Evolutionary conservation across 2,113 vertebrate genomes (phyloP), one percentile per base, ranked within the genome.

Genomic region (Pantherophis guttatus): DNA sequence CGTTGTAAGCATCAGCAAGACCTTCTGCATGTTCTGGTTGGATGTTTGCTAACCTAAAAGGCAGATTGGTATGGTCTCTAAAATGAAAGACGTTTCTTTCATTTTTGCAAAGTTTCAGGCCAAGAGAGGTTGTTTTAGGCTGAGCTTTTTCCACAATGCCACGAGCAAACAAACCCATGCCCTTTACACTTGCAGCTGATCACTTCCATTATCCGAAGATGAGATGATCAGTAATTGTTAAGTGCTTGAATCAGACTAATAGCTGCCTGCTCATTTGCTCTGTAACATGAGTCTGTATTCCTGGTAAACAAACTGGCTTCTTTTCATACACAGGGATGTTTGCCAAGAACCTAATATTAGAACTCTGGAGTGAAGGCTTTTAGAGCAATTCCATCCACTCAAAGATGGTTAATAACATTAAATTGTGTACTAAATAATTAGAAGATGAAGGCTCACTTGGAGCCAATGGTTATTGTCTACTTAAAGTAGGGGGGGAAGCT

Each of bases 191-290:
- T 98, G 96, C 96, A 96, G 97, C 96, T 97, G 97, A 96, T 97
- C 96, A 93, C 91, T 93, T 98, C 97, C 97, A 98, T 98, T 98
- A 98, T 97, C 97, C 96, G 93, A 94, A 95, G 95, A 96, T 96
- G 95, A 97, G 97, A 97, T 95, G 96, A 97, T 96, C 96, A 98
- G 96, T 97, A 95, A 97, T 97, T 97, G 97, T 97, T 98, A 98
- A 98, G 98, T 98, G 98, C 98, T 97, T 96, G 96, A 98, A 97
- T 98, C 97, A 98, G 96, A 96, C 98, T 98, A 98, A 98, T 98
- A 98, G 97, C 97, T 97, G 96, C 93, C 95, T 97, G 96, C 97
- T 97, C 96, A 97, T 98, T 98, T 97, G 92, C 95, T 86, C 97
- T 98, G 97, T 97, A 98, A 98, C 98, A 95, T 96, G 95, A 96